Conservation (phyloP, 2,888 invertebrate genomes). For the Lysandra bellargus region DNA sequence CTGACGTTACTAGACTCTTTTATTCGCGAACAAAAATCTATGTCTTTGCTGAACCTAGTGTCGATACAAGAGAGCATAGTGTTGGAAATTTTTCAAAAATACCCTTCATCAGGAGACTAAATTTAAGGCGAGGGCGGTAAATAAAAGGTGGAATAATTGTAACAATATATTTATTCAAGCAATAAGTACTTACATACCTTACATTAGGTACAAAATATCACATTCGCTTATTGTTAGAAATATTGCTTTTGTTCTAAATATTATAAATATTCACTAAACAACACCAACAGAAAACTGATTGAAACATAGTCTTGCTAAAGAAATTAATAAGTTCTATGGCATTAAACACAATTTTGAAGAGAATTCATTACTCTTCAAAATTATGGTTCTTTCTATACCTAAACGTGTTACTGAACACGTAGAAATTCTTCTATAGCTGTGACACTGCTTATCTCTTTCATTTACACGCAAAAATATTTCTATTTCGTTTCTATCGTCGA, state of each 20-base stretch:
- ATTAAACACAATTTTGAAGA: background rate
- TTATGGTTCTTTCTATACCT: background rate
- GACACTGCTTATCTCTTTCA: background rate
- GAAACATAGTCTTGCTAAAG: background rate
- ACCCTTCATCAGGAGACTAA: no score
- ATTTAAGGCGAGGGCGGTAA: background rate
- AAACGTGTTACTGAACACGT: background rate
- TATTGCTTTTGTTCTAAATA: constrained; percentile 45
- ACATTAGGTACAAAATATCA: constrained; percentile 66
- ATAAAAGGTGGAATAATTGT: constrained; percentile 41
- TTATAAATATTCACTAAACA: constrained; percentile 9
- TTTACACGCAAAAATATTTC: background rate
- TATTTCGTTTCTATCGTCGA: no score
- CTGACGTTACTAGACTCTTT: no score
- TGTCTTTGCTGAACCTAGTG: no score
- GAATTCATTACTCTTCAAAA: background rate
- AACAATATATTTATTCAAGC: constrained; percentile 50
- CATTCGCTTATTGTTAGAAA: constrained; percentile 41
- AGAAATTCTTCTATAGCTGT: background rate
- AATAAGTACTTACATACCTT: constrained; percentile 49
- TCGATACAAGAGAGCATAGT: no score
- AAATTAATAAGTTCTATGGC: background rate
- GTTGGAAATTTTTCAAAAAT: no score
- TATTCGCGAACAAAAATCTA: no score
- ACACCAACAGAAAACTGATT: background rate